phyloP scores from a whole-genome alignment of 2,888 invertebrate genomes.

The Ptychoptera contaminata region DNA sequence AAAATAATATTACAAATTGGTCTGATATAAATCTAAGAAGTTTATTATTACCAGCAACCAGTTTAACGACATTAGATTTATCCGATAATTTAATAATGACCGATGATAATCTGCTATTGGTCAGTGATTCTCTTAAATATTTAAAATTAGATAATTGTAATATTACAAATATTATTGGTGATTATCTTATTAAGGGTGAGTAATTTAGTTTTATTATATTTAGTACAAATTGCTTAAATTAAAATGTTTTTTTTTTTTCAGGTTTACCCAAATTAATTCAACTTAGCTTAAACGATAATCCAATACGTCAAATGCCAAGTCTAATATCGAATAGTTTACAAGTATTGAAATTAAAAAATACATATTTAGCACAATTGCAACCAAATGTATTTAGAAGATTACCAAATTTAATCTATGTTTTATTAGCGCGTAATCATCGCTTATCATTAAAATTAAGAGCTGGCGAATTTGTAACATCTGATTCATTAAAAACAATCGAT shows the following conservation, averaged over 20 bases:
- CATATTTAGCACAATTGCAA: conserved; percentile 36
- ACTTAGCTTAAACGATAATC: conserved; percentile 38
- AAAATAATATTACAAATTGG: conserved; percentile 45
- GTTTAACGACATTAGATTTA: conserved; percentile 43
- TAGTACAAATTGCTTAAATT: neutral
- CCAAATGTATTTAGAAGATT: conserved; percentile 39
- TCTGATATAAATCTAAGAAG: conserved; percentile 37
- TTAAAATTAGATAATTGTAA: conserved; percentile 46
- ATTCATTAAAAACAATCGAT: conserved; percentile 39
- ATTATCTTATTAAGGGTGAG: conserved; percentile 8
- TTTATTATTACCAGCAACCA: conserved; percentile 33
- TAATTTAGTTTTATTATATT: neutral
- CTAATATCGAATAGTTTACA: conserved; percentile 36
- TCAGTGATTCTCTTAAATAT: conserved; percentile 39
- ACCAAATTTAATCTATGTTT: conserved; percentile 40
- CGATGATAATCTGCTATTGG: conserved; percentile 35
- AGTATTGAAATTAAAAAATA: conserved; percentile 40
- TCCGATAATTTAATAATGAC: conserved; percentile 43
- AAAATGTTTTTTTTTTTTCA: conserved; percentile 30
- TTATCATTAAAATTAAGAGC: conserved; percentile 26
- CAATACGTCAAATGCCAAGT: conserved; percentile 31
- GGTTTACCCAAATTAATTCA: conserved; percentile 37
- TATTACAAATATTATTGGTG: conserved; percentile 36
- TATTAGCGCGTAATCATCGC: conserved; percentile 44
- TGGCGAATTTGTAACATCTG: conserved; percentile 31